A percentile compares a stretch with the other conserved stretches of the same genome.
phyloP scores from a whole-genome alignment of 2,113 vertebrate genomes.

The Scomber scombrus region DNA sequence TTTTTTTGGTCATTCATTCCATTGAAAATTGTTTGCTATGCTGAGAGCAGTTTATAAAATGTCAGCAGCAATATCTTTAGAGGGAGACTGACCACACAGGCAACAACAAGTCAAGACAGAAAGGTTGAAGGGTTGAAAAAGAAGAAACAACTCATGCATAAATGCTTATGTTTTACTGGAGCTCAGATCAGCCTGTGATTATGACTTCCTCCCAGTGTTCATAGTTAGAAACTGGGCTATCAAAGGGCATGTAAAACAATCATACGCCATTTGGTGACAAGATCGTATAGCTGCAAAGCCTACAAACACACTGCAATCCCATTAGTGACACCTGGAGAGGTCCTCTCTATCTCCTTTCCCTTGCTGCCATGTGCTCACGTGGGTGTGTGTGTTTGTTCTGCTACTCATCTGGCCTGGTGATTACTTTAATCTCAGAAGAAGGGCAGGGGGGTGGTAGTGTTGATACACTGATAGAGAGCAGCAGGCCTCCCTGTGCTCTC shows the following conservation, averaged over 20 bases:
- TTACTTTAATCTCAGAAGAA: conserved; percentile 82
- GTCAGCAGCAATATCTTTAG: neutral
- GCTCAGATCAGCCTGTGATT: neutral
- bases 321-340: conserved; percentile 78
- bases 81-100: conserved; percentile 5
- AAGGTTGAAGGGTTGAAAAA: neutral
- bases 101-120: conserved; percentile 7
- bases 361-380: conserved; percentile 62
- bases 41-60: neutral
- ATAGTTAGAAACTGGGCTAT: conserved; percentile 30
- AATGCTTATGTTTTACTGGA: conserved; percentile 25
- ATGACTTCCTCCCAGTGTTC: conserved; percentile 20
- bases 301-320: conserved; percentile 75
- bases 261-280: conserved; percentile 69
- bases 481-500: conserved; percentile 65
- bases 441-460: conserved; percentile 50
- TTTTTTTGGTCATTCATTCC: conserved; percentile 30
- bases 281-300: conserved; percentile 59
- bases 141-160: conserved; percentile 4
- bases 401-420: conserved; percentile 79
- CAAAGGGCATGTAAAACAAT: conserved; percentile 64
- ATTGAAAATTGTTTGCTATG: conserved; percentile 32
- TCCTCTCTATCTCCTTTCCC: conserved; percentile 24
- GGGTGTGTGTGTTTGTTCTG: conserved; percentile 68
- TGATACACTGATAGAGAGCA: conserved; percentile 69